These are phyloP conservation scores for Oreamnos americanus DNA, from an alignment of 2,113 vertebrate species.

Conservation along the genomic window DNA sequence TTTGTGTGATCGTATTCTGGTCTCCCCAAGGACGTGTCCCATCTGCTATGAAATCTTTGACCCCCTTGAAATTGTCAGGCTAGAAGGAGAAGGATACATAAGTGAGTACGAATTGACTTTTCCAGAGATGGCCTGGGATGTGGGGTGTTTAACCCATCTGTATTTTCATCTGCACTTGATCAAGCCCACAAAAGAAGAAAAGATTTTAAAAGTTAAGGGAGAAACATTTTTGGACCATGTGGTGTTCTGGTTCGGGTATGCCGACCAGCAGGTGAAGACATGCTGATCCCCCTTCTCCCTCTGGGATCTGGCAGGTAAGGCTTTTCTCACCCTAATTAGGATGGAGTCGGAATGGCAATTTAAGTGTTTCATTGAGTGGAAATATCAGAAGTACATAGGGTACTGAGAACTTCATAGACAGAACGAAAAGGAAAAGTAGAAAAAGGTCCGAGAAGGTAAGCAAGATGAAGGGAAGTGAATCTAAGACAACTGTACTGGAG, in stretches of 20 bases:
- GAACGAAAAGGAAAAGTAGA: background rate
- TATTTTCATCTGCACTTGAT: background rate
- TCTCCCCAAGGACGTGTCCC: background rate
- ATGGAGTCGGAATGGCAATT: background rate
- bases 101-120: background rate
- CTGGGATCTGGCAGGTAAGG: background rate
- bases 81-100: background rate
- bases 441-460: background rate
- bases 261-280: background rate
- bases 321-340: background rate
- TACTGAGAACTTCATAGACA: fast-evolving
- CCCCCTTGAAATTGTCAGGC: background rate
- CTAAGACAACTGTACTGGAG: background rate
- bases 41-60: background rate
- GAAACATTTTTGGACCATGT: background rate
- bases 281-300: background rate
- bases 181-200: background rate
- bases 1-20: background rate
- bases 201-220: background rate
- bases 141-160: background rate
- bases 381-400: background rate
- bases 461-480: background rate
- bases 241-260: background rate
- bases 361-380: background rate
- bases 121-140: fast-evolving